Evolutionary conservation across 2,797 vertebrate species (phyloP), one percentile per base, ranked within the genome.

Genomic region (Poeciliopsis paucimaculata): DNA sequence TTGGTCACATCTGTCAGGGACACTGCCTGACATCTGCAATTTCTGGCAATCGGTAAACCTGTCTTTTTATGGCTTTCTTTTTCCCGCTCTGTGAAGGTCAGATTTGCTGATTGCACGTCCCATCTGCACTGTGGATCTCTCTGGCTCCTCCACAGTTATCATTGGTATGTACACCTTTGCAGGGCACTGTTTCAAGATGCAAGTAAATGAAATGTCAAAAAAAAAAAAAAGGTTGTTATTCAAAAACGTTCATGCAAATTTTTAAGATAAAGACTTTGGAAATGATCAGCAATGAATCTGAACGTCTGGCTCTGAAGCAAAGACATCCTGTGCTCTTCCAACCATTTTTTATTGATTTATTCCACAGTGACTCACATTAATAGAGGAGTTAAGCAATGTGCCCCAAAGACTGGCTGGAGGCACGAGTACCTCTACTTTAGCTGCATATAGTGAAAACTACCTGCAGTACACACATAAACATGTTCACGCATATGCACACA

Each of bases 401-500:
- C 62, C 51, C 76, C 36, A 76, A 49, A 76, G 3, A 73, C 72
- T 16, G 49, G 78, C 51, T 53, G 84, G 49, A 64, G 72, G 43
- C 76, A 79, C 46, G 16, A 77, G 72, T 43, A 53, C 62, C 71
- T 66, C 78, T 47, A 85, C 81, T 85, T 86, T 36, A 77, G 64
- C 75, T 73, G 23, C n/a, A 46, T 36, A 82, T 36, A 82, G 77
- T 70, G 73, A 76, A 31, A 77, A 71, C 18, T 73, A 70, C 72
- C 75, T 64, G 9, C 18, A 18, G 36, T 16, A 76, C 53, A 46
- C n/a, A 79, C 46, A 84, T 34, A 60, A 47, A 86, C 43, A 77
- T 46, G 60, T 20, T 79, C 53, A 73, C 31, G 6, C 16, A 28
- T 26, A 73, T 53, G 82, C 78, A 87, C 84, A 82, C 78, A 82